Evolutionary conservation across 2,113 vertebrate species (phyloP), one percentile per base, ranked within the genome.

Genomic region (Coreoperca whiteheadi): DNA sequence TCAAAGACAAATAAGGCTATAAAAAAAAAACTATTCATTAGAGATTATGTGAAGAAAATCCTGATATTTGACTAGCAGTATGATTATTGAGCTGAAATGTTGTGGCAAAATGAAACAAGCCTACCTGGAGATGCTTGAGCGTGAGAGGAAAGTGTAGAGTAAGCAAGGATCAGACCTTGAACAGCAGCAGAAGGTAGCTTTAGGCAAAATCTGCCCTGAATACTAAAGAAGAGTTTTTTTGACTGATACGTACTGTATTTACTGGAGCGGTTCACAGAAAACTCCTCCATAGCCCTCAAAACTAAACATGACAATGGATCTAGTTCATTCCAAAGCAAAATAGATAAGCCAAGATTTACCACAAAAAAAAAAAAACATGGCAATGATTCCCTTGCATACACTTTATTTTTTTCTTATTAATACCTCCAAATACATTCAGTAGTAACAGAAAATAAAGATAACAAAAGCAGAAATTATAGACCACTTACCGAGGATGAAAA

Each of bases 401-500:
- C 16, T 53, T 1, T 3, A 4, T 34, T 34, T 1, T 3, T 34
- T 34, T 34, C 32, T 34, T 12, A 10, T 6, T 59, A 64, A 59
- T 5, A 34, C 1, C 20, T 48, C 0, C 15, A 46, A 18, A 20
- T 51, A 34, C 1, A 56, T 30, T 8, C 34, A 4, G 6, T 1
- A n/a, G 30, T 78, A 4, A 48, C 8, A 34, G 3, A 14, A n/a
- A 30, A 34, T 7, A 56, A 53, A 68, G 18, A 46, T 1, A 16
- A 4, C 6, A 20, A 66, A 43, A 34, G 14, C 0, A 20, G 6
- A 30, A 18, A 8, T 3, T 0, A 1, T 1, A 8, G 32, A 1
- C 0, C 6, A 79, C 89, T 82, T 68, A 93, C 92, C 85, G 0
- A 88, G 3, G 67, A 86, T 57, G 50, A 85, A 34, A 30, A 80